Evolutionary conservation across 2,113 vertebrate species (phyloP).

Genomic region (Xenus cinereus): DNA sequence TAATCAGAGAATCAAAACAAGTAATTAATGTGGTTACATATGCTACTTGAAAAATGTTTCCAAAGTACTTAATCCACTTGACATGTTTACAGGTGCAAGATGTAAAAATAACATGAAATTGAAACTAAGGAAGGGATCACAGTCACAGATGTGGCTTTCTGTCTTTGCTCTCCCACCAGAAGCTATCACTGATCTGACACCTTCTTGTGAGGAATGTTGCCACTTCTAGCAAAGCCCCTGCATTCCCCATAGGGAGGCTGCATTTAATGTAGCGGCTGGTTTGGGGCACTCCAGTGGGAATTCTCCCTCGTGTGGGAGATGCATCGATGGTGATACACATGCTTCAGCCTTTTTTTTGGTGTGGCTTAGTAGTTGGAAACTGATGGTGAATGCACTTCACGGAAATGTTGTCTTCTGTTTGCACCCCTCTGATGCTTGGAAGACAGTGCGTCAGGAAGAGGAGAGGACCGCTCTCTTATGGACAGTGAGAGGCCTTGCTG

Average conservation of each 20-base stretch:
- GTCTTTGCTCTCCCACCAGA: background rate
- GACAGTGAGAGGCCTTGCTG: background rate
- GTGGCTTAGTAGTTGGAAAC: background rate
- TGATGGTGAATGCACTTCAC: background rate
- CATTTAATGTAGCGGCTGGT: background rate
- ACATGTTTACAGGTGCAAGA: background rate
- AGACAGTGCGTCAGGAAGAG: background rate
- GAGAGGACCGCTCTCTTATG: accelerated
- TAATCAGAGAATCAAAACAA: background rate
- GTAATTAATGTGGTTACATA: background rate
- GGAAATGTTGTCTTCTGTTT: background rate
- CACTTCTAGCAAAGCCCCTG: background rate
- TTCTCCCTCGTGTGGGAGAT: background rate
- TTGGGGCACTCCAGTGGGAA: background rate
- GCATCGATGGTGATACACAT: background rate
- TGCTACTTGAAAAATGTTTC: background rate
- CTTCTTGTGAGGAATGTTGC: background rate
- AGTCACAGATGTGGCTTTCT: background rate
- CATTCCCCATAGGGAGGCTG: background rate
- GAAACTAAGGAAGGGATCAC: background rate
- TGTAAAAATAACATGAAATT: background rate
- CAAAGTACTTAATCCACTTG: background rate
- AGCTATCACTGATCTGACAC: background rate
- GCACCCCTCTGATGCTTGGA: background rate
- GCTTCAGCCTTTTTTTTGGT: background rate